Evolutionary conservation across 2,113 vertebrate species (phyloP).

Genomic region (Pteronura brasiliensis): DNA sequence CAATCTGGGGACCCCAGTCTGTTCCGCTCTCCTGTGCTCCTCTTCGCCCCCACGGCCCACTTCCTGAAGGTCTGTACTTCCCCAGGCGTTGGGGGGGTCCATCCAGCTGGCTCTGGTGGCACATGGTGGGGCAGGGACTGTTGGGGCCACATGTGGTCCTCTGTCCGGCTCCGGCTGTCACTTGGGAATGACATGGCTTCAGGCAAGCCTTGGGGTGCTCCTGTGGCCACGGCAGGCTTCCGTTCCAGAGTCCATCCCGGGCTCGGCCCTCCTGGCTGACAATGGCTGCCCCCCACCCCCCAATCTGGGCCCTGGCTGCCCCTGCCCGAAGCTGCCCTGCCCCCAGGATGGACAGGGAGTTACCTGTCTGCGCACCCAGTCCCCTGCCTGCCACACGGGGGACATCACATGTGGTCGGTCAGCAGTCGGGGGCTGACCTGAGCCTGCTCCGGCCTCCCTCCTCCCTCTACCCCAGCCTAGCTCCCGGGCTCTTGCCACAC

Average conservation of each 20-base stretch:
- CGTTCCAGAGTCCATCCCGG: not conserved
- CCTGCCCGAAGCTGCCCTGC: not conserved
- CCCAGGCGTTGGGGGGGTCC: too few species aligned
- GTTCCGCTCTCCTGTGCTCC: not conserved
- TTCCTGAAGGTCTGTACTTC: not conserved
- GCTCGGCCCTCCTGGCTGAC: not conserved
- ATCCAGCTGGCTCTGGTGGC: not conserved
- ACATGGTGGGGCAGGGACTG: fast-evolving
- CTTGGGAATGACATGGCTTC: not conserved
- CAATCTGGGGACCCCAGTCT: not conserved
- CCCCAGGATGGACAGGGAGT: not conserved
- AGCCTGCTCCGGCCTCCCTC: not conserved
- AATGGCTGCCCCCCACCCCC: fast-evolving
- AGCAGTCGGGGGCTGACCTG: not conserved
- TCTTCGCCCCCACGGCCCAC: too few species aligned
- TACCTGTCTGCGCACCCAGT: not conserved
- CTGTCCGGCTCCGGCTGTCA: not conserved
- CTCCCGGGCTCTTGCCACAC: not conserved
- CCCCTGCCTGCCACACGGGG: fast-evolving
- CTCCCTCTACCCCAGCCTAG: not conserved
- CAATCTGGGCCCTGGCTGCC: not conserved
- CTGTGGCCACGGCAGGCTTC: not conserved
- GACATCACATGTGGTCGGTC: fast-evolving
- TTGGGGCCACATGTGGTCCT: not conserved
- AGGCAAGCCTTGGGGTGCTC: not conserved